Percentiles rank a stretch among this genome's conserved stretches.
Evolutionary conservation across 2,113 vertebrate species (phyloP).

Genomic region (Odocoileus hemionus): DNA sequence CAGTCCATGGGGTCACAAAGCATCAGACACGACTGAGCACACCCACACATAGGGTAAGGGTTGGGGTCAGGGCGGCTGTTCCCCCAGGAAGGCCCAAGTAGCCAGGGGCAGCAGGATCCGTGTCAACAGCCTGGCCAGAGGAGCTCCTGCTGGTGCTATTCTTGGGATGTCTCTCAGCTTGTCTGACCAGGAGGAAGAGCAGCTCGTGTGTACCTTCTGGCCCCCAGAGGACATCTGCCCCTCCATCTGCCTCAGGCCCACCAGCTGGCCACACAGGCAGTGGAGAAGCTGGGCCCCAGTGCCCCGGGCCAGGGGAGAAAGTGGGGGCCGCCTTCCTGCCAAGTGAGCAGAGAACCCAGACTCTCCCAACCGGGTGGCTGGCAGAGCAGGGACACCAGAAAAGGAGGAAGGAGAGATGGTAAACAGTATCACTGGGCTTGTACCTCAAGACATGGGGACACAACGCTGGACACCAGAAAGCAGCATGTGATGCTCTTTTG

Average conservation of each 20-base stretch:
- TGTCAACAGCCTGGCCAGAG: not conserved
- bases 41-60: not conserved
- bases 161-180: not conserved
- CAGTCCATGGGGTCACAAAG: not conserved
- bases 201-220: too few species aligned
- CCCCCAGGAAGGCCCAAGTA: not conserved
- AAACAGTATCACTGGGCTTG: not conserved
- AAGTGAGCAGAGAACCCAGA: not conserved
- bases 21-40: not conserved
- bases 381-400: not conserved
- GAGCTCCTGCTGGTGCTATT: not conserved
- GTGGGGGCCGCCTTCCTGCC: not conserved
- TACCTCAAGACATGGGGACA: not conserved
- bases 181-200: not conserved
- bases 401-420: not conserved
- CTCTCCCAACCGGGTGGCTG: not conserved
- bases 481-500: not conserved
- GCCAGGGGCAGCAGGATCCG: fast-evolving
- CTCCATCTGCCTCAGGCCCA: not conserved
- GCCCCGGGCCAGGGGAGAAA: not conserved
- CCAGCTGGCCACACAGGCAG: not conserved
- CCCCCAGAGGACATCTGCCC: not conserved
- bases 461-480: not conserved
- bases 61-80: not conserved
- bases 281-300: fast-evolving